A percentile compares a stretch with the other conserved stretches of the same genome.
Conservation (phyloP, 2,113 vertebrate genomes). For the Phaethon lepturus region DNA sequence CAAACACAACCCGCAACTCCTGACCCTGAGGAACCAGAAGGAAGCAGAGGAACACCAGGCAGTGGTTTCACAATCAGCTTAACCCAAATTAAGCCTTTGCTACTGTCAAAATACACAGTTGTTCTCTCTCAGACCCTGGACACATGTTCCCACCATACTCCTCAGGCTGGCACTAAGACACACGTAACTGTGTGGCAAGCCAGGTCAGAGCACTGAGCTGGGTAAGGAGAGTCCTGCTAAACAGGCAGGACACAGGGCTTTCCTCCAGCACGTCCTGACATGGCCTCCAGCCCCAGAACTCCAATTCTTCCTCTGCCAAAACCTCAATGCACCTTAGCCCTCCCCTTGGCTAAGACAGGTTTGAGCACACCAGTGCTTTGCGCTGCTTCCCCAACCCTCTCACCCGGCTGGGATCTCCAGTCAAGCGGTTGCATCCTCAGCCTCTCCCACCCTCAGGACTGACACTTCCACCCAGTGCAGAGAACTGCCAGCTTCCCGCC, state of each 20-base stretch:
- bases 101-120: not conserved
- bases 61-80: not conserved
- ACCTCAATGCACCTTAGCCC: no score
- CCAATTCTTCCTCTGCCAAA: not conserved
- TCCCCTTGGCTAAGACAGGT: not conserved
- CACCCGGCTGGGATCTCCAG: not conserved
- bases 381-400: not conserved
- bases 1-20: not conserved
- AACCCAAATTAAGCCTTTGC: not conserved
- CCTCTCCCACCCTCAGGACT: not conserved
- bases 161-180: not conserved
- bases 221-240: no score
- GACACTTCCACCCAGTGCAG: accelerated
- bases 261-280: not conserved
- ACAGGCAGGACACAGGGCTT: not conserved
- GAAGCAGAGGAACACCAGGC: not conserved
- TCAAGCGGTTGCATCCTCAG: not conserved
- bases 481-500: not conserved
- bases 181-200: not conserved
- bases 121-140: no score
- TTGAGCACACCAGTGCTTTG: not conserved
- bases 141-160: not conserved
- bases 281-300: not conserved
- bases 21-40: not conserved
- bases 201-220: not conserved